phyloP scores from a whole-genome alignment of 2,797 vertebrate species.

The Takifugu rubripes region DNA sequence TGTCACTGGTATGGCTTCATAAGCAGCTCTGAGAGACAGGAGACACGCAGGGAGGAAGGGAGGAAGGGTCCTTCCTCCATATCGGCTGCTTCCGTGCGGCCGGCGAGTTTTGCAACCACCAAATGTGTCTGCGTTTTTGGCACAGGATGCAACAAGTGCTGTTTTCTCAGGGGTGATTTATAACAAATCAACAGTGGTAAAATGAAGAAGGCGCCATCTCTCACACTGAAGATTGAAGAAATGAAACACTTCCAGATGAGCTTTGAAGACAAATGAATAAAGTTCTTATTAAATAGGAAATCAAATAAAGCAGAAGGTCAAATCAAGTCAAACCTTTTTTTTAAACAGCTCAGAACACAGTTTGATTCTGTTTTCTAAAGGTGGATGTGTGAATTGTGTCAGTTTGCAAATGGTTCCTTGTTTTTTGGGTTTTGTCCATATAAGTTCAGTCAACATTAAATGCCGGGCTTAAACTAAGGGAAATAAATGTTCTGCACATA shows the following conservation, averaged over 20 bases:
- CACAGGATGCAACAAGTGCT: not conserved
- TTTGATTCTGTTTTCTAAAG: not conserved
- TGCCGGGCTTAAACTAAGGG: too few relatives aligned
- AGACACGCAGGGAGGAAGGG: slow-evolving; percentile 1
- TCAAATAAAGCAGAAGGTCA: not conserved
- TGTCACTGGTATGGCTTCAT: slow-evolving; percentile 59
- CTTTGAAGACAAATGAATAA: too few relatives aligned
- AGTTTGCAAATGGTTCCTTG: too few relatives aligned
- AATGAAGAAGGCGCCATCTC: too few relatives aligned
- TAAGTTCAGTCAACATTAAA: too few relatives aligned
- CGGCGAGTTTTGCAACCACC: not conserved
- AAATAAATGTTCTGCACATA: not conserved
- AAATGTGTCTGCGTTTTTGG: not conserved
- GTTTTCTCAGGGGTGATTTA: slow-evolving; percentile 1
- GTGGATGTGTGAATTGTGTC: too few relatives aligned
- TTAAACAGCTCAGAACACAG: not conserved
- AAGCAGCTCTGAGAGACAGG: slow-evolving; percentile 28
- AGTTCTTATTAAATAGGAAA: too few relatives aligned
- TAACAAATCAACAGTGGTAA: slow-evolving; percentile 11
- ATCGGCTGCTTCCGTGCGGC: slow-evolving; percentile 17
- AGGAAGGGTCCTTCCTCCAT: slow-evolving; percentile 8
- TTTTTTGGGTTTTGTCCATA: too few relatives aligned
- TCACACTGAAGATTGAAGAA: too few relatives aligned
- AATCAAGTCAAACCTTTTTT: not conserved
- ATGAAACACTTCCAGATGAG: not conserved